Base-by-base conservation (phyloP, 2,888 invertebrate species). In the Zelleria hepariella region DNA sequence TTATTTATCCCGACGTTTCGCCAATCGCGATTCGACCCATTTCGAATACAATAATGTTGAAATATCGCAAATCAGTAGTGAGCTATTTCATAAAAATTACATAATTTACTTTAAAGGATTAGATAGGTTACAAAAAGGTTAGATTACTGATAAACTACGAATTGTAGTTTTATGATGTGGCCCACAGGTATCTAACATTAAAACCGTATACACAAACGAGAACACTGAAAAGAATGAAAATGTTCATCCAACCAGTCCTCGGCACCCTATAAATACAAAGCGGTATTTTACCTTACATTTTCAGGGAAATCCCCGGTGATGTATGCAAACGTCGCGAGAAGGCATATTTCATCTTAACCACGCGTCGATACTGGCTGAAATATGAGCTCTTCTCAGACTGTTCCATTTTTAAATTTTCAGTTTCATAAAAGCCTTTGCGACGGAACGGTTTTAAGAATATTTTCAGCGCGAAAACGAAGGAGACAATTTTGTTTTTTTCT, bases 331-430 rank as follows among this genome's bases (percentile, higher is more conserved):
- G 49, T 53, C 58, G 53, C 51, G 58, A 51, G 57, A 42, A 58
- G 52, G 20, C 60, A 53, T 60, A 58, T 42, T 58, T 60, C 60
- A 60, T 60, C 58, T 57, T 51, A 32, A 58, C 57, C 48, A 54
- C 24, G 21, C 48, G 54, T 58, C 58, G 60, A 60, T 60, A 60
- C 53, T 58, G 58, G 32, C 48, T 42, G 42, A 58, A 47, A 53
- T 58, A 58, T 58, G 58, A 24, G 53, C 20, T 15, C 20, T 24
- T 26, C n/a, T 15, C 15, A 25, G n/a, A 54, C 24, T 54, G 54
- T 20, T 20, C 24, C 24, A 54, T 54, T 54, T 53, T 54, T n/a
- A 54, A 54, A 55, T 27, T 55, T 15, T 55, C 20, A 53, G 23
- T n/a, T n/a, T 21, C 18, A 20, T 32, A 32, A 20, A 27, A 55